Base-by-base conservation (phyloP, 2,113 vertebrate genomes). In the Phyllostomus discolor region DNA sequence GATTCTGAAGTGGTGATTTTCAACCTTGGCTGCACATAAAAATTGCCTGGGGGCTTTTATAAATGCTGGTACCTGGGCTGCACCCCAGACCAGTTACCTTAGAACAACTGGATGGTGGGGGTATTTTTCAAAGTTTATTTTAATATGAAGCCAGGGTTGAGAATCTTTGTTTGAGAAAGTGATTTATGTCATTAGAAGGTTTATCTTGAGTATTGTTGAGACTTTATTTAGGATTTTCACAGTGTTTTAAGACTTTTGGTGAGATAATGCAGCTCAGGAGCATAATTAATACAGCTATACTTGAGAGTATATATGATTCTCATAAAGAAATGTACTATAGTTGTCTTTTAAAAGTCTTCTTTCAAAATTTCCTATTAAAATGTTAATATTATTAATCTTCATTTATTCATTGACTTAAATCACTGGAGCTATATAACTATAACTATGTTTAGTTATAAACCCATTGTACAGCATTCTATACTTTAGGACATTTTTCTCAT, bases 281-380 rank as follows among this genome's bases (percentile, higher is more conserved):
- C 59, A 19, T 90, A 33, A 84, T 90, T 94, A 80, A 69, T 92
- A 84, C 26, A 79, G 1, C 66, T 97, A 72, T 97, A 97, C 46
- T 86, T 82, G 75, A 88, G 5, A 80, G 57, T 97, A 7, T 22
- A 19, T 48, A 35, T 22, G 48, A 86, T 78, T 89, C 72, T 79
- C 52, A 46, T 89, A 88, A 54, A 67, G 14, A 89, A 89, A 92
- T 88, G 14, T 43, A 46, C 17, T 59, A 1, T 12, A 41, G 17
- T 64, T 69, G 16, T 7, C 41, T 89, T 84, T 93, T 85, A 67
- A 52, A 26, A 50, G 24, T 1, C 6, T 41, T 91, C 46, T 90
- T 95, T 89, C 15, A 83, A 87, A 95, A 84, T 76, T 76, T 52
- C 12, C 38, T 84, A 28, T 93, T 91, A 93, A 95, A 72, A 59